phyloP scores from a whole-genome alignment of 2,888 invertebrate species.

The Stramonita haemastoma region DNA sequence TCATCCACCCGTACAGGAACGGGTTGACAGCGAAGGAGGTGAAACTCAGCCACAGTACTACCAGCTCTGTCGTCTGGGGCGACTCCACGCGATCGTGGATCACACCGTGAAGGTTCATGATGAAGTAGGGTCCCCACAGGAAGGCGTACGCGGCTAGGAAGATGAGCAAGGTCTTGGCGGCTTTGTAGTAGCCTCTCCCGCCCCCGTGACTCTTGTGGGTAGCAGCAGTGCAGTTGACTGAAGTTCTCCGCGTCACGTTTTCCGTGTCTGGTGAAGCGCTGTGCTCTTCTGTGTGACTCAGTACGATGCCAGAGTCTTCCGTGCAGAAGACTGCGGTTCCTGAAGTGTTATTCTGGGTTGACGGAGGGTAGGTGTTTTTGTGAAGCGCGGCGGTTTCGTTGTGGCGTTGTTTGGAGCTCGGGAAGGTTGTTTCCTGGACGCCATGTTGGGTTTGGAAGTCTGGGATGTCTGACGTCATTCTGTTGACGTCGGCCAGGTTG shows the following conservation, averaged over 20 bases:
- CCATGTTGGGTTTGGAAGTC: too few species aligned
- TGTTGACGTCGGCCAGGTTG: too few species aligned
- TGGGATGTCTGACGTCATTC: too few species aligned
- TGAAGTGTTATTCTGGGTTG: too few species aligned
- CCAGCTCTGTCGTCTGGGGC: conserved; percentile 32
- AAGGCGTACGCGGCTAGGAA: conserved; percentile 48
- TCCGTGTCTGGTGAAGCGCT: not conserved
- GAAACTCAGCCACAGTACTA: conserved; percentile 55
- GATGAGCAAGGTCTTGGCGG: conserved; percentile 50
- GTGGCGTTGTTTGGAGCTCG: too few species aligned
- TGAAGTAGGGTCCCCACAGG: conserved; percentile 57
- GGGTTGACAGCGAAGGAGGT: conserved; percentile 57
- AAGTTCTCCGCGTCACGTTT: too few species aligned
- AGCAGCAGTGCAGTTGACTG: not conserved
- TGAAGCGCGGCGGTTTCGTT: too few species aligned
- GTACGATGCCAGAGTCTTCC: conserved; percentile 13
- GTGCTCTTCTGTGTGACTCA: not conserved
- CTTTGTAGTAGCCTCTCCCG: conserved; percentile 45
- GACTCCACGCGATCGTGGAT: not conserved
- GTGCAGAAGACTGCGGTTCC: not conserved
- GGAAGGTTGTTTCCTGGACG: too few species aligned
- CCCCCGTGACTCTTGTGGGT: not conserved
- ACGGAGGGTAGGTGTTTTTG: too few species aligned
- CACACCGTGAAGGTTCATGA: conserved; percentile 47
- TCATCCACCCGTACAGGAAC: conserved; percentile 58